Percentiles rank a stretch among this genome's conserved stretches.
Evolutionary conservation across 2,797 vertebrate genomes (phyloP).

Genomic region (Rhadinocentrus ornatus): DNA sequence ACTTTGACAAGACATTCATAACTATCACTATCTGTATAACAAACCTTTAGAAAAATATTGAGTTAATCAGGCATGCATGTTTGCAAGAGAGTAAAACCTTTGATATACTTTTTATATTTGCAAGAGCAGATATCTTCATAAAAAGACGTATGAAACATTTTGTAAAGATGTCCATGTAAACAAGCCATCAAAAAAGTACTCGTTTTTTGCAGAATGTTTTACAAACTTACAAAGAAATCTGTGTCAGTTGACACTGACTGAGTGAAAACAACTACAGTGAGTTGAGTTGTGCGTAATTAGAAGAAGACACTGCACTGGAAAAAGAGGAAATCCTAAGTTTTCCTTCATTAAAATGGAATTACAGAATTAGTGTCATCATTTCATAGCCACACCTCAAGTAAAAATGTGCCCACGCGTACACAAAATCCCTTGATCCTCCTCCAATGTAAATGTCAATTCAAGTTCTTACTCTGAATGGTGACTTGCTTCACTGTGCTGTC

Average conservation of each 20-base stretch:
- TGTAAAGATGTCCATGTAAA: no score
- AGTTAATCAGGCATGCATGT: no score
- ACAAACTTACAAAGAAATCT: neutral
- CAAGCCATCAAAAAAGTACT: neutral
- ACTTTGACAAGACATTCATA: no score
- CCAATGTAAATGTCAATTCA: constrained; percentile 51
- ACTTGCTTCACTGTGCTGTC: constrained; percentile 32
- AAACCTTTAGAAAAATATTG: no score
- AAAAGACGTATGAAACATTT: no score
- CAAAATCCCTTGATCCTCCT: constrained; percentile 24
- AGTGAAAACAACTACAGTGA: neutral
- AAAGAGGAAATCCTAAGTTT: neutral
- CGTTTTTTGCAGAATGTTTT: neutral
- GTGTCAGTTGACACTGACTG: neutral
- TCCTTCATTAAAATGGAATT: constrained; percentile 20
- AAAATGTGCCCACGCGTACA: neutral
- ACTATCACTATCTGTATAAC: no score
- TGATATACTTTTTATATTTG: neutral
- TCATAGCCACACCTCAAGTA: constrained; percentile 5
- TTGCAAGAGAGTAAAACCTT: neutral
- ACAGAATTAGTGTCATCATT: constrained; percentile 4
- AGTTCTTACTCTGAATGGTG: constrained; percentile 32
- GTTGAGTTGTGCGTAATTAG: neutral
- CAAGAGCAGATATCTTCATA: no score
- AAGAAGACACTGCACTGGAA: neutral